Evolutionary conservation across 1,140 invertebrate genomes (phyloP), one percentile per base, ranked within the genome.

Genomic region (Andrena cerasifolii): DNA sequence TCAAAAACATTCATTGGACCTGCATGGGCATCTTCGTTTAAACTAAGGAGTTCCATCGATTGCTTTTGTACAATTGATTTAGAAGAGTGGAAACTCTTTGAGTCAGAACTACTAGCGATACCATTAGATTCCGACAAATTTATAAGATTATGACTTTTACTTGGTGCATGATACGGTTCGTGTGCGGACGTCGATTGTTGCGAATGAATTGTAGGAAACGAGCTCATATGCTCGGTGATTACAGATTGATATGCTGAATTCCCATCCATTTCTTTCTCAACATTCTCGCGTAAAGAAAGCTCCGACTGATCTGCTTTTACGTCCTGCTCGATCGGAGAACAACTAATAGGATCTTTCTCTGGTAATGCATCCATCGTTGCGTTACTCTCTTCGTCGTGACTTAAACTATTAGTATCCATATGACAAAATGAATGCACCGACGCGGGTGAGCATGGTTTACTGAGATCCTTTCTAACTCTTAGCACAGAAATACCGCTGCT

Each of bases 1-100:
- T 93, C 92, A 75, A 93, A 92, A 45, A 93, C 89, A 70, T 93
- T 93, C 59, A 93, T 90, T 31, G 91, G 91, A 8, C 92, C 91
- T 10, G 91, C 89, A 62, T 92, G 92, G n/a, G 92, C 92, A 73
- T 93, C 91, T 66, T 93, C 92, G 53, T 90, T 93, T 36, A 93
- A 92, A 79, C 92, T 92, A 47, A 93, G 82, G 33, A 93, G 65
- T 71, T 93, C 92, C 10, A 91, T 84, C 21, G 91, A 86, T 59
- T 91, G 89, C 67, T 92, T 91, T 47, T 90, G 89, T 59, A 88
- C 80, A 43, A 87, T 83, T 3, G 86, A 83, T 68, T 93, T 91
- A 12, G 83, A 74, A 0, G 87, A 88, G 49, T 91, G 89, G 68
- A 88, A 91, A 72, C 77, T 89, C 28, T 90, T 92, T 0, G 89